These are phyloP conservation scores for Cordilura impudica DNA, from an alignment of 2,888 invertebrate species.

Conservation along the genomic window DNA sequence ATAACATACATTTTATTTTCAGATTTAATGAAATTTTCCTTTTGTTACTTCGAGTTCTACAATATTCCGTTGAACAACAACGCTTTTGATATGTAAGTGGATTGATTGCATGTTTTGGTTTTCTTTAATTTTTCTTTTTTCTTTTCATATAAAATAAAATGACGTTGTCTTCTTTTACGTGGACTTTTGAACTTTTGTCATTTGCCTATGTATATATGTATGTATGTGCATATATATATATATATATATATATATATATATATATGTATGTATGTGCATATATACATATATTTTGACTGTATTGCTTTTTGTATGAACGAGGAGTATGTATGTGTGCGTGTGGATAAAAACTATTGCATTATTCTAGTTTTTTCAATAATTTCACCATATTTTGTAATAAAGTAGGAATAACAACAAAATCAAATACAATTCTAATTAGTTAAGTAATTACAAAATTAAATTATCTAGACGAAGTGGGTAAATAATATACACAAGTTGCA, in stretches of 20 bases:
- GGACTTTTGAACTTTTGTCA: slow-evolving; percentile 31
- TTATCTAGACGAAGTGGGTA: no score
- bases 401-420: neutral
- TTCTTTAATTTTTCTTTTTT: no score
- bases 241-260: neutral
- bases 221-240: neutral
- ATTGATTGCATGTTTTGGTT: neutral
- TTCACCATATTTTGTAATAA: slow-evolving; percentile 56
- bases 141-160: slow-evolving; percentile 24
- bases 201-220: neutral
- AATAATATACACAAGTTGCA: no score
- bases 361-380: slow-evolving; percentile 30
- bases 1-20: neutral
- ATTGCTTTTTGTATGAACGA: neutral
- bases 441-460: no score
- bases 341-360: neutral
- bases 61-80: neutral
- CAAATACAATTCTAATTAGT: no score
- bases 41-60: neutral
- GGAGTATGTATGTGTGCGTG: neutral
- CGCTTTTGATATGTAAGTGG: neutral
- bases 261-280: neutral
- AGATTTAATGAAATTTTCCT: neutral
- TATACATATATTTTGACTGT: no score
- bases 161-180: slow-evolving; percentile 32